Evolutionary conservation across 2,797 vertebrate genomes (phyloP).

Genomic region (Myripristis murdjan): DNA sequence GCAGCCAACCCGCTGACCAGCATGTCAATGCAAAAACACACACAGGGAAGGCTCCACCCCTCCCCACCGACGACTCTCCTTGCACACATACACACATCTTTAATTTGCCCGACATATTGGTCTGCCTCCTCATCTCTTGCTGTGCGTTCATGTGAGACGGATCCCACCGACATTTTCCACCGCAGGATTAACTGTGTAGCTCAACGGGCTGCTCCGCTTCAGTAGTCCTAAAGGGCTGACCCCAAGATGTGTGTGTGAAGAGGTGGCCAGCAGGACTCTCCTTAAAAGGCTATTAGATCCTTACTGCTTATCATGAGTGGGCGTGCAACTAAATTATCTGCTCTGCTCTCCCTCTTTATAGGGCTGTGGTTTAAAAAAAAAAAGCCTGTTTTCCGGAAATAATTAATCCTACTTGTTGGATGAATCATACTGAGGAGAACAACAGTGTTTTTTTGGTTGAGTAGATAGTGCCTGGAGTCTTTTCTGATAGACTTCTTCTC

Average conservation of each 20-base stretch:
- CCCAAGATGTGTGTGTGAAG: conserved; percentile 57
- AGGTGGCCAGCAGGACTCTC: conserved; percentile 71
- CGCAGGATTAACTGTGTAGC: conserved; percentile 79
- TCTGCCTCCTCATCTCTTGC: conserved; percentile 72
- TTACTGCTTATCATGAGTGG: conserved; percentile 65
- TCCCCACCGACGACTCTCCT: conserved; percentile 6
- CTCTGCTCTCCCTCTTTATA: conserved; percentile 66
- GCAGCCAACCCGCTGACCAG: conserved; percentile 67
- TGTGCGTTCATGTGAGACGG: conserved; percentile 74
- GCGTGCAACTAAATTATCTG: conserved; percentile 61
- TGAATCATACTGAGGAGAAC: conserved; percentile 66
- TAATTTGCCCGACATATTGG: conserved; percentile 71
- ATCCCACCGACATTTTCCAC: conserved; percentile 82
- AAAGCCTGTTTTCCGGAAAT: conserved; percentile 78
- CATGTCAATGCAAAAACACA: conserved; percentile 64
- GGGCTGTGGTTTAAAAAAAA: conserved; percentile 59
- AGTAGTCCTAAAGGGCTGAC: conserved; percentile 66
- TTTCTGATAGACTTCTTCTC: conserved; percentile 52
- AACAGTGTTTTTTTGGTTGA: conserved; percentile 36
- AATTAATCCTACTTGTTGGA: conserved; percentile 78
- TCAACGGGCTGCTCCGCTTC: conserved; percentile 68
- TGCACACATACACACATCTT: conserved; percentile 56
- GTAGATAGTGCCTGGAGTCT: conserved; percentile 54
- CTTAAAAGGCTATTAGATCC: conserved; percentile 82
- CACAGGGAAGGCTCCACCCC: conserved; percentile 26